Evolutionary conservation across 2,113 vertebrate species (phyloP), one percentile per base, ranked within the genome.

Genomic region (Phaethornis superciliosus): DNA sequence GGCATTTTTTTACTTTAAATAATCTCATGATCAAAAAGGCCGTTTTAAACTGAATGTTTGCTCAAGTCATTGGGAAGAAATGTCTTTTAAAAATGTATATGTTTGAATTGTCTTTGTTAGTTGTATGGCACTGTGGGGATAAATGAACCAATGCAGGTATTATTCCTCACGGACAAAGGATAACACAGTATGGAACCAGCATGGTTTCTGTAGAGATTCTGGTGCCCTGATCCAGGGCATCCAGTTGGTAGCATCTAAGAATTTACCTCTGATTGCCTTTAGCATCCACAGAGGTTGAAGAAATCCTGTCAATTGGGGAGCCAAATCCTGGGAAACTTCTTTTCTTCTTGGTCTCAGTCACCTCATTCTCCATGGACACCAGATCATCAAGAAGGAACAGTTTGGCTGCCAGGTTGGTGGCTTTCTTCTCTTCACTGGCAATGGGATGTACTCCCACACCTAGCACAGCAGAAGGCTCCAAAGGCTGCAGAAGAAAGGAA

Each of bases 281-380:
- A 83, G 97, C 89, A 47, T 98, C 97, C 93, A 97, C 87, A 85
- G 98, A 96, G 42, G 98, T 97, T 15, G 98, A 91, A 9, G 99
- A 99, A 89, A 99, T 98, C 69, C 99, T 98, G 96, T 99, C 99
- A 4, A 99, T 91, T 0, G 98, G 99, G 12, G 98, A 96, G 9
- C 97, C 98, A 96, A 98, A 99, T 37, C 98, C 98, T 6, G 98
- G 94, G 91, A 99, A 99, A 70, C 99, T 98, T 86, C 99, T 98
- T 95, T 99, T 99, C 94, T 96, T 99, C 96, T 99, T 99, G 20
- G 98, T 98, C 97, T 99, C 99, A 0, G 97, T 98, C 83, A 98
- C 98, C 1, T 99, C 98, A 1, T 99, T 99, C 90, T 99, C 98
- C 95, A 98, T 89, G 88, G 97, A 98, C 35, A 97, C 96, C 84